Base-by-base conservation (phyloP, 2,113 vertebrate genomes). In the Centropristis striata region DNA sequence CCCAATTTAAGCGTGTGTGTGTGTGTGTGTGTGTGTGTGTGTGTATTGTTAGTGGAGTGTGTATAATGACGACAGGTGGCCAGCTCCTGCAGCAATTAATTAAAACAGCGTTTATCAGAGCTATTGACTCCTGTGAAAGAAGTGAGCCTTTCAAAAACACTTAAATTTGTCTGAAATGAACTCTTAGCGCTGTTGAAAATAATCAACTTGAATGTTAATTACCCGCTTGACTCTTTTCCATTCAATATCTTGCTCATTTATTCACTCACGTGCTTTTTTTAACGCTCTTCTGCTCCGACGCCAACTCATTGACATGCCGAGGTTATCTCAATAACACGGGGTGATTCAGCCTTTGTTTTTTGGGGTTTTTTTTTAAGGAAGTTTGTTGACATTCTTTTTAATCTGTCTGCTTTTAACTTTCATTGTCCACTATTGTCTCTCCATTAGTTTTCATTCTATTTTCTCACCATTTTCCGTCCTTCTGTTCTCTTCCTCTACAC, bases 31-130 rank as follows among this genome's bases (percentile, higher is more conserved):
- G 82, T 63, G 23, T 72, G 76, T 36, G 47, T 75, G 70, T 53
- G 57, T 63, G 82, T 47, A 28, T 72, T 87, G 57, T 83, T 39
- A 74, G 73, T 37, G 54, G 58, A 89, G 79, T 80, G 84, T 87
- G 83, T 75, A 78, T 70, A 84, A 83, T 39, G 63, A 71, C 14
- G 76, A 84, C 92, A 92, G 89, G 83, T 91, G 89, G 87, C 63
- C 74, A 20, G 47, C 42, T 90, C 74, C 55, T 86, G 64, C 78
- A 84, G 80, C 84, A 85, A 58, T 90, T 90, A 87, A 91, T 90
- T 84, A 87, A 86, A 42, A 6, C 75, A 2, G 28, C 54, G 1
- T 85, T 86, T 80, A 74, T 78, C 76, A 25, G 78, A 65, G 73
- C 70, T 70, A 58, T 86, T 72, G 67, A 80, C 69, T 77, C 74